Evolutionary conservation across 2,797 vertebrate genomes (phyloP).

Genomic region (Psittacula derbiana): DNA sequence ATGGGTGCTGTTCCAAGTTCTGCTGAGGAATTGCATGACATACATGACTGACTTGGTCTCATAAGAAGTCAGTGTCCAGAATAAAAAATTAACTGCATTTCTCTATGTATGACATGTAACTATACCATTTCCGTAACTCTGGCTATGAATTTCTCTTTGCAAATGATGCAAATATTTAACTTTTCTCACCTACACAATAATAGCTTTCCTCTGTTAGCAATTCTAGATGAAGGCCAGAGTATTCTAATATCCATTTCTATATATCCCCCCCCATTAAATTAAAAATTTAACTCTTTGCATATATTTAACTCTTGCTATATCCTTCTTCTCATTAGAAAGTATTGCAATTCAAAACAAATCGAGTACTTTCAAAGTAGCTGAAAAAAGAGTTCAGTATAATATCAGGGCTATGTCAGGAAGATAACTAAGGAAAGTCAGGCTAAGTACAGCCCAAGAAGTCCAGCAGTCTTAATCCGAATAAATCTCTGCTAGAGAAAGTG

Average conservation of each 20-base stretch:
- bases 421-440: background rate
- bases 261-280: background rate
- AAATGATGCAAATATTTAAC: background rate
- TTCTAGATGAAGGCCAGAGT: background rate
- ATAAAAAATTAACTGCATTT: background rate
- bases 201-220: background rate
- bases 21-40: background rate
- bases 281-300: background rate
- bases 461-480: background rate
- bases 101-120: background rate
- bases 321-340: background rate
- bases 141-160: background rate
- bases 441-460: background rate
- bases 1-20: background rate
- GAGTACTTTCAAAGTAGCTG: background rate
- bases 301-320: background rate
- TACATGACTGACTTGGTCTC: accelerated
- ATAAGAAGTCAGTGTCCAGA: background rate
- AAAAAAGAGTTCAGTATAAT: background rate
- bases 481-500: background rate
- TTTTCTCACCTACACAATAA: background rate
- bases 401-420: background rate
- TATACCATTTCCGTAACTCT: background rate
- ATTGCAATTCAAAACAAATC: background rate
- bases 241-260: background rate